Conservation (phyloP, 2,888 invertebrate species). For the Ochropacha duplaris region DNA sequence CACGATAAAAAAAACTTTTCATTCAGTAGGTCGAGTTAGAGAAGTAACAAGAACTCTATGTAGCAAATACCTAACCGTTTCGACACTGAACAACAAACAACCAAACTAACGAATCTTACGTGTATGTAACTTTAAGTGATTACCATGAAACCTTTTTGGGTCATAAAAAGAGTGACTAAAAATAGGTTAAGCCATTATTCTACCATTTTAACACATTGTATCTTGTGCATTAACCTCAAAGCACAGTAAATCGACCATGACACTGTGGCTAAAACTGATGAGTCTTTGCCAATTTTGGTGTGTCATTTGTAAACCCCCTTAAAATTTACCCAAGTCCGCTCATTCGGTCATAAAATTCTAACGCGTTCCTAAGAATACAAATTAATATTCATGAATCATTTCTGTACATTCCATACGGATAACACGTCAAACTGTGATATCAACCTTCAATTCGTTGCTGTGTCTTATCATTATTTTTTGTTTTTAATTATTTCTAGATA, state of each 20-base stretch:
- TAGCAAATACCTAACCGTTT: too few relatives aligned
- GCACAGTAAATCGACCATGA: background rate
- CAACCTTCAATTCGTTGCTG: background rate
- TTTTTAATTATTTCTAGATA: background rate
- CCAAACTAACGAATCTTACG: too few relatives aligned
- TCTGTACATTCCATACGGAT: background rate
- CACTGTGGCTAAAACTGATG: background rate
- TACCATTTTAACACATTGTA: background rate
- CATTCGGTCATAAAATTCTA: background rate
- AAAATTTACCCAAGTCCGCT: background rate
- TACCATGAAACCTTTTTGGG: too few relatives aligned
- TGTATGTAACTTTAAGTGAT: too few relatives aligned
- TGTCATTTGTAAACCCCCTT: background rate
- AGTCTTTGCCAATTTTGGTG: background rate
- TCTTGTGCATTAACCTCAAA: background rate
- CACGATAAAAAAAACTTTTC: too few relatives aligned
- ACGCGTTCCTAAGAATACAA: background rate
- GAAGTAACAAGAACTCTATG: too few relatives aligned
- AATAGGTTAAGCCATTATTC: background rate
- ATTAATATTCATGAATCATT: conserved; percentile 1
- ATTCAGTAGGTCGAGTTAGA: too few relatives aligned
- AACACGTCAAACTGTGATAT: background rate
- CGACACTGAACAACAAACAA: too few relatives aligned
- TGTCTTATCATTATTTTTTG: background rate
- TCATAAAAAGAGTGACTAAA: too few relatives aligned